Evolutionary conservation across 2,797 vertebrate genomes (phyloP), one percentile per base, ranked within the genome.

Genomic region (Melanotaenia nigrans): DNA sequence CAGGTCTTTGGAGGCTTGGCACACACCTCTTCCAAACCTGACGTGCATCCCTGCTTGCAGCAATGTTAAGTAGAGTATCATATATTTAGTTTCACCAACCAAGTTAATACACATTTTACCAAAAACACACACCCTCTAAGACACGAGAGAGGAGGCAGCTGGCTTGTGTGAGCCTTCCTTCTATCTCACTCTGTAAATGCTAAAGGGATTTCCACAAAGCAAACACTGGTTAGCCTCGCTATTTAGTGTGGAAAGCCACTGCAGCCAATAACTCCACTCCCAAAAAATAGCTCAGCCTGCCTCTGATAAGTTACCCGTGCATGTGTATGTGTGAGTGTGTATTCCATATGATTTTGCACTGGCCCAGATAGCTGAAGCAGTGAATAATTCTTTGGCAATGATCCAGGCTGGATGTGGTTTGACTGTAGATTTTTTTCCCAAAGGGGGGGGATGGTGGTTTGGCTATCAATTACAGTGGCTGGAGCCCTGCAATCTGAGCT

Each of bases 151-250:
- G 12, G 56, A 81, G 68, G 78, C 71, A 83, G 67, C 67, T 55
- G 83, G 69, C 82, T 79, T 81, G 75, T 82, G 81, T 84, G 83
- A 83, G 78, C 75, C 86, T 74, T 89, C 62, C 69, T 28, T 85
- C 88, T 73, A 65, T 91, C 90, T 89, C 87, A 82, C 90, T 87
- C 84, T 79, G 83, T 82, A 89, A 87, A 92, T 68, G 85, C 88
- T 89, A 75, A 84, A 90, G 90, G 91, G 92, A 92, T 93, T 94
- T 92, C 93, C 89, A 92, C 91, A 94, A 94, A 94, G 91, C 90
- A 94, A 94, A 94, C 93, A 94, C 85, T 90, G 91, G 93, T 93
- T 93, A 92, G 90, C 90, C 90, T 88, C 80, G 81, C 90, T 89
- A 87, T 90, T 91, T 91, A 86, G 86, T 91, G 91, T 78, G 91